A percentile compares a stretch with the other conserved stretches of the same genome.
phyloP scores from a whole-genome alignment of 92 coral and sea anemone species.

The Siderastrea siderea region DNA sequence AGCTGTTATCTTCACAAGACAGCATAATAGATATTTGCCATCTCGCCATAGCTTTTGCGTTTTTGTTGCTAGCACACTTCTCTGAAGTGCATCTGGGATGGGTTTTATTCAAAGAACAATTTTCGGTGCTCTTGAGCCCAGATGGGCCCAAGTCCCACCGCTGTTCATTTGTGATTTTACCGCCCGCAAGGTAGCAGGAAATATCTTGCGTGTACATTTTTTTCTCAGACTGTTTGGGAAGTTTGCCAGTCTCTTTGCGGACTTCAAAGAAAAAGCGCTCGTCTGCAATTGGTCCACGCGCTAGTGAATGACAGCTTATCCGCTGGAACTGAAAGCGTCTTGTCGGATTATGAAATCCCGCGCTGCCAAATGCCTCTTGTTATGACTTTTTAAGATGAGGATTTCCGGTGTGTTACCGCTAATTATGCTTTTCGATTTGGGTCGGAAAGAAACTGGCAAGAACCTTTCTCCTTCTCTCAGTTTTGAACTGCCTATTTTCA shows the following conservation, averaged over 20 bases:
- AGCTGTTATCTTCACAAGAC: constrained; percentile 52
- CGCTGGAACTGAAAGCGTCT: constrained; percentile 54
- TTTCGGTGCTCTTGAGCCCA: constrained; percentile 33
- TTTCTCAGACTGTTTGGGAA: constrained; percentile 55
- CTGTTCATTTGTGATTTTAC: not conserved
- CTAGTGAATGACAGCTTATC: constrained; percentile 35
- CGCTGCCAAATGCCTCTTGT: constrained; percentile 45
- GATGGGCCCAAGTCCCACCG: constrained; percentile 15
- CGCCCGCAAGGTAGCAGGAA: constrained; percentile 55
- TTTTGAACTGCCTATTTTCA: constrained; percentile 7
- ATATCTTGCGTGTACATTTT: constrained; percentile 45
- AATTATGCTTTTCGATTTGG: constrained; percentile 37
- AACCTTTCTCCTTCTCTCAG: not conserved
- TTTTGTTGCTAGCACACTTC: not conserved
- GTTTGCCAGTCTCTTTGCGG: constrained; percentile 41
- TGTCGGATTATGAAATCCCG: constrained; percentile 54
- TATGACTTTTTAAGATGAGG: constrained; percentile 61
- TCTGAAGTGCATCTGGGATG: constrained; percentile 41
- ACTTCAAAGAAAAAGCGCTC: constrained; percentile 30
- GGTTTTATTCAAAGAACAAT: constrained; percentile 9
- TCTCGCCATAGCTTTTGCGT: constrained; percentile 14
- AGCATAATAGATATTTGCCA: constrained; percentile 2
- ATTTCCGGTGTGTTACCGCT: constrained; percentile 66
- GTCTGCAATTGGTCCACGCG: constrained; percentile 18
- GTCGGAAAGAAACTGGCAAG: constrained; percentile 10